Evolutionary conservation across 2,888 invertebrate genomes (phyloP).

Genomic region (Euzophera pinguis): DNA sequence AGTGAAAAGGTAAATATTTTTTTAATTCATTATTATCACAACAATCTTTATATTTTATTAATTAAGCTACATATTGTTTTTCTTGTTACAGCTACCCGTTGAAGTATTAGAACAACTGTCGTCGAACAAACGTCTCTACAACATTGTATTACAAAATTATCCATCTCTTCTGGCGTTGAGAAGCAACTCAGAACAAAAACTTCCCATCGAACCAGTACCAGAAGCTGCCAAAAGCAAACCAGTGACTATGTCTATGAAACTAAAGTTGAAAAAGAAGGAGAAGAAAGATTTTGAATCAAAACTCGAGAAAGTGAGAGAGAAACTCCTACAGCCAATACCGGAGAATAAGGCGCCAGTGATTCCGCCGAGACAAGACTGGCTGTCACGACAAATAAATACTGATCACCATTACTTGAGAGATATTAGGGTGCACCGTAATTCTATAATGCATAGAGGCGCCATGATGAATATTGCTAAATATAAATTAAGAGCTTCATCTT

Average conservation of each 20-base stretch:
- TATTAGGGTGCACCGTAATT: constrained; percentile 87
- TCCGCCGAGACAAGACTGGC: constrained; percentile 57
- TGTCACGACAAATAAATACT: constrained; percentile 74
- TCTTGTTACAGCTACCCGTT: constrained; percentile 80
- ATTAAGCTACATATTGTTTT: background rate
- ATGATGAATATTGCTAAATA: constrained; percentile 92
- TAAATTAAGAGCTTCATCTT: constrained; percentile 91
- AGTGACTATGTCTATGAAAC: constrained; percentile 82
- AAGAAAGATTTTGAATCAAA: constrained; percentile 67
- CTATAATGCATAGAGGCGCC: constrained; percentile 92
- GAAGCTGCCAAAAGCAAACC: constrained; percentile 66
- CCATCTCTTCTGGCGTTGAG: constrained; percentile 83
- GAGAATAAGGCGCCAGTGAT: constrained; percentile 61
- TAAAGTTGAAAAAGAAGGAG: constrained; percentile 65
- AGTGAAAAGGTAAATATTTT: constrained; percentile 81
- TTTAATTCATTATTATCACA: background rate
- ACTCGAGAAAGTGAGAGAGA: constrained; percentile 58
- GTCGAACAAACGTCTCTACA: constrained; percentile 83
- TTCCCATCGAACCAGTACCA: constrained; percentile 56
- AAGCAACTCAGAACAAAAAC: constrained; percentile 82
- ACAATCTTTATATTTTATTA: background rate
- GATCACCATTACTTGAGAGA: constrained; percentile 85
- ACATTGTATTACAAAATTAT: constrained; percentile 86
- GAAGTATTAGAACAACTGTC: constrained; percentile 84
- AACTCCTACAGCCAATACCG: constrained; percentile 66